A percentile compares a stretch with the other conserved stretches of the same genome.
These are phyloP conservation scores for Merops nubicus DNA, from an alignment of 2,113 vertebrate genomes.

Conservation along the genomic window DNA sequence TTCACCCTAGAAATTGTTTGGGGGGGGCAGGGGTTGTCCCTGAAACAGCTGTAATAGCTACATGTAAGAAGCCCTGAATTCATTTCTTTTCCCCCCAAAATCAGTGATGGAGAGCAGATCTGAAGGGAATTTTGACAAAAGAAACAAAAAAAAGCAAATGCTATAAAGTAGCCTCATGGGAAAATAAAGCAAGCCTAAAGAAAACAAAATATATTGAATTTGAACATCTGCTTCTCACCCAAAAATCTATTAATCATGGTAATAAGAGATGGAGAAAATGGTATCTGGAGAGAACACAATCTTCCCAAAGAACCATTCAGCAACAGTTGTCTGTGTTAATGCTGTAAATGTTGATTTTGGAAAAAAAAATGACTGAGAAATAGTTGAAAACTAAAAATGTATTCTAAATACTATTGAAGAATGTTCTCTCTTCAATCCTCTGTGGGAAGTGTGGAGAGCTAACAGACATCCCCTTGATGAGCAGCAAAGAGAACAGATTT, in stretches of 20 bases:
- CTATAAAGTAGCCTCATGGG: neutral
- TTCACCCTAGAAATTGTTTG: neutral
- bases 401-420: neutral
- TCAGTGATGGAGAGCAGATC: neutral
- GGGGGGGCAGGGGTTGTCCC: fast-evolving
- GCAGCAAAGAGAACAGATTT: neutral
- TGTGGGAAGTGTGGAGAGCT: neutral
- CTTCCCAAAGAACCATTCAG: neutral
- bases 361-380: neutral
- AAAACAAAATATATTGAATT: neutral
- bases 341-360: neutral
- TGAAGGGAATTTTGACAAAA: neutral
- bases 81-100: neutral
- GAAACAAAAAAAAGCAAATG: neutral
- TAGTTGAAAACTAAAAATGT: neutral
- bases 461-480: neutral
- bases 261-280: neutral
- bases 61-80: neutral
- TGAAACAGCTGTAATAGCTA: neutral
- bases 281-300: neutral
- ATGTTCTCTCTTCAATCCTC: neutral
- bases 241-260: neutral
- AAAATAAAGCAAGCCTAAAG: neutral
- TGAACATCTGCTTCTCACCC: neutral
- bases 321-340: neutral